These are phyloP conservation scores for Phyllotis vaccarum DNA, from an alignment of 2,797 vertebrate genomes.

Conservation along the genomic window DNA sequence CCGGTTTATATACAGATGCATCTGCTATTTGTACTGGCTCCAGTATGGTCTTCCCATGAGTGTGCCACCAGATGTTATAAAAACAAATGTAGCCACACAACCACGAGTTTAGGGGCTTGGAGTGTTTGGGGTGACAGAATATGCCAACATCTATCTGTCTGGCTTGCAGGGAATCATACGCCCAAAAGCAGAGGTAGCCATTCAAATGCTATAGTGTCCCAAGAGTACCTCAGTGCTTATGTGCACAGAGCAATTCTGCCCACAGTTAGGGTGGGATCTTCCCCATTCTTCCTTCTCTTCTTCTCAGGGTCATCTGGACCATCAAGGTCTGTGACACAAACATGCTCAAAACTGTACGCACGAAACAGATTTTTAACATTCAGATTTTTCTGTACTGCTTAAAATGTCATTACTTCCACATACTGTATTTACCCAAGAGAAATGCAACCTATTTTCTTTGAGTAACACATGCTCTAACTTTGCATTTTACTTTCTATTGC, in stretches of 20 bases:
- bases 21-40: neutral
- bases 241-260: neutral
- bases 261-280: neutral
- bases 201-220: neutral
- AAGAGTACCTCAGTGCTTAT: neutral
- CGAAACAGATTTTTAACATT: neutral
- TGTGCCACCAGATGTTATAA: neutral
- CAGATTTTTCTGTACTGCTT: neutral
- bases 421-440: neutral
- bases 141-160: neutral
- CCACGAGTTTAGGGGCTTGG: neutral
- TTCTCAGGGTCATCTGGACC: neutral
- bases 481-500: neutral
- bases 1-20: neutral
- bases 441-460: neutral
- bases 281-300: neutral
- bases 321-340: neutral
- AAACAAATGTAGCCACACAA: neutral
- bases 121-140: neutral
- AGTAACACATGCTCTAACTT: neutral
- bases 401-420: neutral
- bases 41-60: neutral
- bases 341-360: neutral
- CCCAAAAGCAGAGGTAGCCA: neutral
- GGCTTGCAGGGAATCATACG: neutral